Percentiles rank a stretch among this genome's conserved stretches.
Evolutionary conservation across 2,113 vertebrate species (phyloP).

Genomic region (Takifugu flavidus): DNA sequence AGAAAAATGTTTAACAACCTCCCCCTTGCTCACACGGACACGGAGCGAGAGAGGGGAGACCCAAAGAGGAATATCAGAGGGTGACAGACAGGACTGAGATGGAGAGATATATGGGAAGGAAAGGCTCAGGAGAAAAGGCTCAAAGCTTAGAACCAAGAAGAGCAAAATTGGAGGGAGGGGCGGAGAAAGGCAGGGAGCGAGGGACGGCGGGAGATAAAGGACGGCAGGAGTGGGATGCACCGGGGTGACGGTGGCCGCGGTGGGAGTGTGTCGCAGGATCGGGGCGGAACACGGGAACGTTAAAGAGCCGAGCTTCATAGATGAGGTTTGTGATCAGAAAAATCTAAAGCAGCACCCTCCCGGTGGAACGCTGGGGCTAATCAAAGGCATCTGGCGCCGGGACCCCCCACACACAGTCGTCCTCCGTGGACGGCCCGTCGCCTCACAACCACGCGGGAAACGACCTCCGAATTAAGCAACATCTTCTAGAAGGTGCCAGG

Average conservation of each 20-base stretch:
- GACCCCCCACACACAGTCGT: conserved; percentile 37
- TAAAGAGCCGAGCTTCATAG: conserved; percentile 16
- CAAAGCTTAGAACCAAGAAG: conserved; percentile 61
- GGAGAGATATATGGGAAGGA: conserved; percentile 70
- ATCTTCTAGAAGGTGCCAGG: conserved; percentile 23
- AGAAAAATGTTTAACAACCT: conserved; percentile 90
- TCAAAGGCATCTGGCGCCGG: conserved; percentile 45
- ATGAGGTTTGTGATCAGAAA: conserved; percentile 55
- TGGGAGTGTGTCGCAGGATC: neutral
- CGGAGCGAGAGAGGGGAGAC: conserved; percentile 35
- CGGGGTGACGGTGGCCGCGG: conserved; percentile 38
- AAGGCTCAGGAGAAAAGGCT: conserved; percentile 63
- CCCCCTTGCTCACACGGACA: conserved; percentile 69
- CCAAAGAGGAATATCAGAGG: conserved; percentile 56
- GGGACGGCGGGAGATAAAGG: conserved; percentile 61
- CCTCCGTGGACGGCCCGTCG: conserved; percentile 14
- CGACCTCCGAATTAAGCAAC: conserved; percentile 47
- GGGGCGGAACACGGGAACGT: neutral
- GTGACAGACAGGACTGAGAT: conserved; percentile 62
- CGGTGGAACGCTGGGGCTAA: conserved; percentile 40
- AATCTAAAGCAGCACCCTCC: conserved; percentile 31
- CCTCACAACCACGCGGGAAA: conserved; percentile 3
- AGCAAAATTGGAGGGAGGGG: conserved; percentile 36
- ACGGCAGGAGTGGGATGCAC: conserved; percentile 36
- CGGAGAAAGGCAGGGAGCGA: conserved; percentile 20